These are phyloP conservation scores for Probosciger aterrimus DNA, from an alignment of 2,113 vertebrate genomes.

Conservation along the genomic window DNA sequence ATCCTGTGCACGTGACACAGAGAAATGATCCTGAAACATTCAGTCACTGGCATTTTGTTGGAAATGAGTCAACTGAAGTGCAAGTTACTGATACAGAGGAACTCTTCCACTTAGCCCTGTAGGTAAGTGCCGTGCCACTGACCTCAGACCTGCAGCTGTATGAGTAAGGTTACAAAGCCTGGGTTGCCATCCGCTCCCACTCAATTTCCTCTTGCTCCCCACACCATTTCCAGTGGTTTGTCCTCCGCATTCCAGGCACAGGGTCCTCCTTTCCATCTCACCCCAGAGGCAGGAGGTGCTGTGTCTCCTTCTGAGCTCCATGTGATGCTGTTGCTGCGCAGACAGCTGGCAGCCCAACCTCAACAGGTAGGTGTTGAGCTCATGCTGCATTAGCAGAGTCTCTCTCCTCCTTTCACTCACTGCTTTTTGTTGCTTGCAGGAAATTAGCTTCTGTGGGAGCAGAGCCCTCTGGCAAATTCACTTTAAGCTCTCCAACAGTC, in stretches of 20 bases:
- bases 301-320: background rate
- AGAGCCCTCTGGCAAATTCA: background rate
- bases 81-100: background rate
- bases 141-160: background rate
- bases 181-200: background rate
- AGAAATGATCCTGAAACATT: background rate
- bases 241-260: background rate
- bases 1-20: background rate
- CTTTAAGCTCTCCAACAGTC: background rate
- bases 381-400: rapidly evolving
- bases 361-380: background rate
- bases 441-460: background rate
- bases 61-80: background rate
- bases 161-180: background rate
- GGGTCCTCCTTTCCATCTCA: background rate
- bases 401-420: background rate
- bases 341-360: background rate
- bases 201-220: background rate
- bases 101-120: background rate
- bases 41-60: background rate
- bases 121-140: background rate
- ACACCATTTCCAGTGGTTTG: background rate
- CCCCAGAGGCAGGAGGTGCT: background rate
- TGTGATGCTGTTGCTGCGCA: background rate
- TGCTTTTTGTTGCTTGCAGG: background rate